A percentile compares a stretch with the other conserved stretches of the same genome.
Conservation (phyloP, 1,140 invertebrate genomes). For the Cydia splendana region DNA sequence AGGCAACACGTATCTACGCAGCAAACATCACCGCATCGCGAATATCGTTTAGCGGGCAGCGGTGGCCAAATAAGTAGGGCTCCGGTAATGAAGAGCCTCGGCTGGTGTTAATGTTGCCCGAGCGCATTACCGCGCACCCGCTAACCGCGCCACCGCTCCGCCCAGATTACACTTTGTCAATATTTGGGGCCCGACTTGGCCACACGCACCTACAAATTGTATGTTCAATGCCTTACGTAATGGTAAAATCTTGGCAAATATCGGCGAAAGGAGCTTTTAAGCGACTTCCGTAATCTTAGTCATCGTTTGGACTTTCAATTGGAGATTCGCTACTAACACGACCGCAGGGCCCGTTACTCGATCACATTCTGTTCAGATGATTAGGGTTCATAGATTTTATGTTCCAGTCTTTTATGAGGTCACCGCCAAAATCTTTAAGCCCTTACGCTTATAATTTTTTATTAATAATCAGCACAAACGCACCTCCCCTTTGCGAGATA, state of each 20-base stretch:
- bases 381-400: constrained; percentile 53
- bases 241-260: constrained; percentile 33
- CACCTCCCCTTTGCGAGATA: no score
- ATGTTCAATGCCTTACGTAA: constrained; percentile 15
- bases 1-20: neutral
- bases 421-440: no score
- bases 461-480: no score
- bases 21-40: constrained; percentile 50
- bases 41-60: constrained; percentile 66
- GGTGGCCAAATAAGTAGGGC: constrained; percentile 58
- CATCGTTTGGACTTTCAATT: constrained; percentile 10
- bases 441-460: no score
- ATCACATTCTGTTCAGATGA: neutral
- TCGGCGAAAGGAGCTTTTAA: constrained; percentile 23
- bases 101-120: constrained; percentile 55
- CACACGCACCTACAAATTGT: constrained; percentile 32
- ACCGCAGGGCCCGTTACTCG: neutral
- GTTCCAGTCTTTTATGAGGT: neutral
- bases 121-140: constrained; percentile 62
- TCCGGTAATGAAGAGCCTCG: constrained; percentile 68
- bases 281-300: constrained; percentile 29
- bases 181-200: constrained; percentile 53
- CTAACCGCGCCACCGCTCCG: constrained; percentile 60
- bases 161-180: constrained; percentile 75
- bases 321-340: neutral